These are phyloP conservation scores for Fregata magnificens DNA, from an alignment of 2,113 vertebrate genomes.

Conservation along the genomic window DNA sequence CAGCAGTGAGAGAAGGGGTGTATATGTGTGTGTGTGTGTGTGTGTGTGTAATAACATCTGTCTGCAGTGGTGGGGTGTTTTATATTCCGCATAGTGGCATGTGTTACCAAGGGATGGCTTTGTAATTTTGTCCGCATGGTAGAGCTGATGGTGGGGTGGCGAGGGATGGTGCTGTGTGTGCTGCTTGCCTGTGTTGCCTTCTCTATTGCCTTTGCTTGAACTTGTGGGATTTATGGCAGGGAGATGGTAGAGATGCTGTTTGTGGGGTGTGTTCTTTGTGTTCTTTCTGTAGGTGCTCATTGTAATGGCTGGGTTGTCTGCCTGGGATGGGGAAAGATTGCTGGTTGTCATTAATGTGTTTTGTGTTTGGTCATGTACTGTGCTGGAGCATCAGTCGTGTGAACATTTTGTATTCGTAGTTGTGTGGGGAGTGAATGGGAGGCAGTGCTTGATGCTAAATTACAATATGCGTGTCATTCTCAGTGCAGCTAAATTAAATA, in stretches of 20 bases:
- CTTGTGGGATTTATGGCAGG: not conserved
- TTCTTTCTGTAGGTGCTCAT: not conserved
- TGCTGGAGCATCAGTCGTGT: not conserved
- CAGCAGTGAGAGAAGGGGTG: not conserved
- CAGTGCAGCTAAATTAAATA: not conserved
- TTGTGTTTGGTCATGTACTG: not conserved
- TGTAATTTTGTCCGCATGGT: not conserved
- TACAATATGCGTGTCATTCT: not conserved
- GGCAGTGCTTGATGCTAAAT: not conserved
- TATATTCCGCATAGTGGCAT: not conserved
- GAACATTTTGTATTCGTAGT: not conserved
- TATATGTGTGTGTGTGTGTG: too few relatives aligned
- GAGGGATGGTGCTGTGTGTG: not conserved
- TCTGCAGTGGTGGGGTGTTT: not conserved
- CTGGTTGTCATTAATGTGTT: not conserved
- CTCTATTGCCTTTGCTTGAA: not conserved
- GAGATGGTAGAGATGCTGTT: not conserved
- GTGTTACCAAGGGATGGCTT: not conserved
- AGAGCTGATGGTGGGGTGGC: not conserved
- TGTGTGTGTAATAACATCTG: not conserved
- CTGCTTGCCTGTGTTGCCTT: not conserved
- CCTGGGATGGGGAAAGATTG: not conserved
- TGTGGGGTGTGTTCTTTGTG: slow-evolving; percentile 15
- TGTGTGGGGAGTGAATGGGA: not conserved
- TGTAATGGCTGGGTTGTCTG: not conserved